These are phyloP conservation scores for Drosophila meridionalis DNA, from an alignment of 2,888 invertebrate species.

Conservation along the genomic window DNA sequence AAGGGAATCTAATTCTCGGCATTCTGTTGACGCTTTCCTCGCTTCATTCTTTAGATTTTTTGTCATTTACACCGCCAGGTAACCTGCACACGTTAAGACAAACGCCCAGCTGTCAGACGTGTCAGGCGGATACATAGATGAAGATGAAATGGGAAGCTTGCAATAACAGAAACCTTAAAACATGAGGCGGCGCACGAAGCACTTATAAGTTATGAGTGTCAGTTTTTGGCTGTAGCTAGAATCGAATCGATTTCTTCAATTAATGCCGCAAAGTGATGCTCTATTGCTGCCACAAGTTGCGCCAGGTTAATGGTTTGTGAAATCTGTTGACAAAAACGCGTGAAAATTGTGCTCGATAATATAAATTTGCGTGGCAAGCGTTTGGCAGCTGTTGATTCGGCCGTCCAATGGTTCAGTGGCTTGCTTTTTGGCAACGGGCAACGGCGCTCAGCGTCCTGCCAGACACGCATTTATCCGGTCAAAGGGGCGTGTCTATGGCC, in stretches of 20 bases:
- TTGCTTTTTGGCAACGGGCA: constrained; percentile 13
- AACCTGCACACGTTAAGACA: constrained; percentile 24
- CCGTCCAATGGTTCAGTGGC: constrained; percentile 61
- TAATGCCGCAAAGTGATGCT: constrained; percentile 18
- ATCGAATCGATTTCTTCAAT: constrained; percentile 35
- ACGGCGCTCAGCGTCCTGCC: constrained; percentile 32
- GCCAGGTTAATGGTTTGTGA: constrained; percentile 67
- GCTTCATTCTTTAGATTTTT: constrained; percentile 39
- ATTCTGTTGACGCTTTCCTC: not conserved
- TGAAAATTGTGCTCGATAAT: constrained; percentile 52
- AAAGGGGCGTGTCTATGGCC: constrained; percentile 60
- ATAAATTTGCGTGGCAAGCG: constrained; percentile 69
- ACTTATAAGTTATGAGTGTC: constrained; percentile 31
- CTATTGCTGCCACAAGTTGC: constrained; percentile 17
- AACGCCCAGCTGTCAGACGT: constrained; percentile 47
- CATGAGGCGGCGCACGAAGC: constrained; percentile 2
- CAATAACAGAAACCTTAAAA: constrained; percentile 26
- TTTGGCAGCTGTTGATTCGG: constrained; percentile 74
- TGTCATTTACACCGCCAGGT: constrained; percentile 10
- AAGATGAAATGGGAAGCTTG: not conserved
- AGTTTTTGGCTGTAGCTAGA: constrained; percentile 22
- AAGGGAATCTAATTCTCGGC: not conserved
- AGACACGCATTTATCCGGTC: constrained; percentile 66
- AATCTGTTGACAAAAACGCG: constrained; percentile 72
- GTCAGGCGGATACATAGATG: constrained; percentile 23